Evolutionary conservation across 2,113 vertebrate genomes (phyloP), one percentile per base, ranked within the genome.

Genomic region (Struthidea cinerea): DNA sequence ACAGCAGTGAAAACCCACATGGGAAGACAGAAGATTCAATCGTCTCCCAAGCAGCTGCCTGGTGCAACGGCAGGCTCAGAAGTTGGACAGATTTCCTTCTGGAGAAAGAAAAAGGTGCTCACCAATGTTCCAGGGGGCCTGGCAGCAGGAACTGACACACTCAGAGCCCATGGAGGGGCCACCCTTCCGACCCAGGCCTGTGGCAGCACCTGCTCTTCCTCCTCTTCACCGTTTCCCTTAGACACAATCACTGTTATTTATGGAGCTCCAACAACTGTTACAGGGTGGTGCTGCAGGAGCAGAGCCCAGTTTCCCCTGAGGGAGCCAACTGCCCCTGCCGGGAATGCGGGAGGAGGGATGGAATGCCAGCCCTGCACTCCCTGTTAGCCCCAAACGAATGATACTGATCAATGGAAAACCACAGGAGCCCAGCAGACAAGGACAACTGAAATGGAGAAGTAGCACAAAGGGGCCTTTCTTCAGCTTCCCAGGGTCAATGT

Each of bases 121-220:
- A 70, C 4, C 11, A 92, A 39, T 2, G 1, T 68, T 55, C 41
- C 76, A 46, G 7, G 69, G 53, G 64, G 75, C 65, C n/a, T 81
- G 71, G 83, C 87, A 95, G 95, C 89, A 89, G 74, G 74, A 97
- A 70, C 76, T 89, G 89, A 92, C 84, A 90, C 78, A 82, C 50
- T 63, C 69, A 47, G 46, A 15, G 1, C 78, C 81, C 87, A 74
- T 23, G 0, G 70, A 73, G 53, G 32, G 71, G 67, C 67, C 84
- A 91, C 35, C 35, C 78, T 74, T 83, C 84, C 50, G 12, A 27
- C 55, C 78, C 90, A 46, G 50, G 70, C 89, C 74, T 73, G 64
- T 24, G 78, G 49, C 70, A 93, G 74, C 93, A 91, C 82, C 92
- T 96, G 95, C 85, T 88, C 87, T 73, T 85, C 87, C 87, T 87